Conservation (phyloP, 2,113 vertebrate species). For the Globicephala melas region DNA sequence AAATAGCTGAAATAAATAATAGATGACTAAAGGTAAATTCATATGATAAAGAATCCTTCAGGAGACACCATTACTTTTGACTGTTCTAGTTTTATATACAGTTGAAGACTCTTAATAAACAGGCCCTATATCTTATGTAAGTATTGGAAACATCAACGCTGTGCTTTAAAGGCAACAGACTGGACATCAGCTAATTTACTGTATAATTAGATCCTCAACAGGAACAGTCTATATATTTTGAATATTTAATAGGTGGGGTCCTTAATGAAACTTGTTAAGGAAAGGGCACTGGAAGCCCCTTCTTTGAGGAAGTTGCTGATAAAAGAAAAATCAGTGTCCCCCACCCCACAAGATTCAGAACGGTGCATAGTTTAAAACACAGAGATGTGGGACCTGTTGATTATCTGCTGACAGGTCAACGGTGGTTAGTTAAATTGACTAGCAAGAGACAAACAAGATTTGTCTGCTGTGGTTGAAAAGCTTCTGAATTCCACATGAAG, state of each 20-base stretch:
- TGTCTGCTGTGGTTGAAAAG: neutral
- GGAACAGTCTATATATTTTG: constrained; percentile 32
- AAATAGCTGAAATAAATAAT: constrained; percentile 98
- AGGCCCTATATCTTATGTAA: constrained; percentile 79
- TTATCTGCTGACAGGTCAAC: neutral
- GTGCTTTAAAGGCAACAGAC: constrained; percentile 73
- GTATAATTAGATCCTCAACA: constrained; percentile 73
- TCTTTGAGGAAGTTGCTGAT: neutral
- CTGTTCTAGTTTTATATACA: constrained; percentile 83
- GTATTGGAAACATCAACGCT: constrained; percentile 78
- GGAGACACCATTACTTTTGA: constrained; percentile 91
- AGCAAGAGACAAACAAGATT: neutral
- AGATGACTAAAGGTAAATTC: constrained; percentile 93
- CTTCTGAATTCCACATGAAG: neutral
- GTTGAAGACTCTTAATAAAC: constrained; percentile 89
- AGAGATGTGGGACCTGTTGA: neutral
- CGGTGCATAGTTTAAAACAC: neutral
- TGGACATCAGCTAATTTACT: constrained; percentile 79
- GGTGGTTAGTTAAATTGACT: fast-evolving
- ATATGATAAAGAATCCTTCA: constrained; percentile 93
- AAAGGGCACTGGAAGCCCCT: neutral
- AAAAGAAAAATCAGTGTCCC: neutral
- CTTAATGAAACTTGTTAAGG: constrained; percentile 68
- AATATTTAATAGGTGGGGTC: constrained; percentile 64
- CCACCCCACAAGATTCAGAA: neutral